phyloP scores from a whole-genome alignment of 2,113 vertebrate genomes.

The Brienomyrus longianalis region DNA sequence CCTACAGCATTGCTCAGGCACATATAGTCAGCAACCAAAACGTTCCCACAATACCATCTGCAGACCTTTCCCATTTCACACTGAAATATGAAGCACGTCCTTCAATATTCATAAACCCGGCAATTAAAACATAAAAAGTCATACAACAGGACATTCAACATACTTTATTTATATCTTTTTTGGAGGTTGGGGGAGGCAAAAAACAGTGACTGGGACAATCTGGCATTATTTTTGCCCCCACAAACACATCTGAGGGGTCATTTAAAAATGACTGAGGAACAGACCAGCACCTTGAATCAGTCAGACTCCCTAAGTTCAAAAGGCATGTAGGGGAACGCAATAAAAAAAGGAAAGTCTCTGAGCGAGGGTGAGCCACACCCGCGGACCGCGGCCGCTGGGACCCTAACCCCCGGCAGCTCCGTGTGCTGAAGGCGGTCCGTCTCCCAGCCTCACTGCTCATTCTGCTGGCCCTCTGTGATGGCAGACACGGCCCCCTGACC shows the following conservation, averaged over 20 bases:
- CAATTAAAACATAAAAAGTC: background rate
- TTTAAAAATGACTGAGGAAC: background rate
- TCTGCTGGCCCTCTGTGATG: constrained; percentile 82
- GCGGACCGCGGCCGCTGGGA: background rate
- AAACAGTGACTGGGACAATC: background rate
- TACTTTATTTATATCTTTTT: constrained; percentile 8
- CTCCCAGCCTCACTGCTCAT: constrained; percentile 73
- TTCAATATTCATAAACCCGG: background rate
- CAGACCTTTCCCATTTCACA: background rate
- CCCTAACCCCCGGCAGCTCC: background rate
- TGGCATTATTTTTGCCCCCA: background rate
- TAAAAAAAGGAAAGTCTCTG: constrained; percentile 29
- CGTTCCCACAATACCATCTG: background rate
- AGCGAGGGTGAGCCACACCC: background rate
- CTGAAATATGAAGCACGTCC: background rate
- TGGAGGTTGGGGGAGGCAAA: background rate
- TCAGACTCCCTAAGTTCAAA: background rate
- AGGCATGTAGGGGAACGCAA: background rate
- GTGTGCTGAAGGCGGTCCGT: no score
- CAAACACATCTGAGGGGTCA: background rate
- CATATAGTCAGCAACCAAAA: background rate
- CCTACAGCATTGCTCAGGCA: background rate
- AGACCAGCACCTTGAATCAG: background rate
- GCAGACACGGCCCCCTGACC: constrained; percentile 82
- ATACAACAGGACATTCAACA: constrained; percentile 9